A percentile compares a stretch with the other conserved stretches of the same genome.
Evolutionary conservation across 1,140 invertebrate species (phyloP).

Genomic region (Anastrepha obliqua): DNA sequence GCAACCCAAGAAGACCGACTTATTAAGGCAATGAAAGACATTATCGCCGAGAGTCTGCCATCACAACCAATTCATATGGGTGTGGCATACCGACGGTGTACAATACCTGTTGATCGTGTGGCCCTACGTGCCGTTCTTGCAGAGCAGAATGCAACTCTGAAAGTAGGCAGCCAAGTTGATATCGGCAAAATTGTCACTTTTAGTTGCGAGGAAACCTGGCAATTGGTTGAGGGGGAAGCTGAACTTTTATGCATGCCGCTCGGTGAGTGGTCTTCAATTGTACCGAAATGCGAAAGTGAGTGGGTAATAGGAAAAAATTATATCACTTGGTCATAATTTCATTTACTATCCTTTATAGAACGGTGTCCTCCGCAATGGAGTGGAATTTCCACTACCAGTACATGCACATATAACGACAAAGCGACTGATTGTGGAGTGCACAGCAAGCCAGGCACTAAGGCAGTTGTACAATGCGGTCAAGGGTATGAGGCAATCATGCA

Average conservation of each 20-base stretch:
- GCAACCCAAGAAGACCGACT: neutral
- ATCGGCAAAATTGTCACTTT: neutral
- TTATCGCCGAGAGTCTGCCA: neutral
- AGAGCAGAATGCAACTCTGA: neutral
- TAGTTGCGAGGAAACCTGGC: neutral
- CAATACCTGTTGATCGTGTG: neutral
- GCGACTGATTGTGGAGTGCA: constrained; percentile 56
- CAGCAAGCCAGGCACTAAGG: constrained; percentile 53
- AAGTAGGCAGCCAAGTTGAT: constrained; percentile 17
- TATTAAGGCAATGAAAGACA: neutral
- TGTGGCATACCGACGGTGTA: neutral
- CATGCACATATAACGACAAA: constrained; percentile 57
- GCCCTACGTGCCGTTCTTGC: neutral
- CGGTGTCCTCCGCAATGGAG: constrained; percentile 5
- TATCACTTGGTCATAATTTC: neutral
- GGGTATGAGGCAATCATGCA: constrained; percentile 41
- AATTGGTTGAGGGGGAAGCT: neutral
- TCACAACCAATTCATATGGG: neutral
- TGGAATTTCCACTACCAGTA: constrained; percentile 53
- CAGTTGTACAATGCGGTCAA: constrained; percentile 58
- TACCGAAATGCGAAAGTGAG: constrained; percentile 21
- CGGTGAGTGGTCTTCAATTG: neutral
- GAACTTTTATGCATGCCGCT: neutral
- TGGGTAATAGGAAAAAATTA: neutral
- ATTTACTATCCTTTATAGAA: constrained; percentile 1